Conservation (phyloP, 2,113 vertebrate species). For the Megaleporinus macrocephalus region DNA sequence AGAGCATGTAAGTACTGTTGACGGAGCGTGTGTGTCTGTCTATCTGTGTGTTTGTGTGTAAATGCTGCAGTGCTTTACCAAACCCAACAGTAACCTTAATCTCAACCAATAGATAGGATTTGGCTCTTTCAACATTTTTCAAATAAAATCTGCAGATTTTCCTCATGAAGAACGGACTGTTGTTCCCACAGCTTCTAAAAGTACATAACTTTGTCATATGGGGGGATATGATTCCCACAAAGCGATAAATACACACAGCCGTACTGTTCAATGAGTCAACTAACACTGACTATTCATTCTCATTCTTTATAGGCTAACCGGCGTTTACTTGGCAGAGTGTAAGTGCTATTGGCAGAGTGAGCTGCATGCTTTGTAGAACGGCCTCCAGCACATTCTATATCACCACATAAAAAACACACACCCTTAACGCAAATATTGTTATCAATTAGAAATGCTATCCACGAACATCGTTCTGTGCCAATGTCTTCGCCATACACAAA, state of each 20-base stretch:
- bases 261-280: constrained; percentile 18
- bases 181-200: no score
- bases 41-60: not conserved
- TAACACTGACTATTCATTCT: not conserved
- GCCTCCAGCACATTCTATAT: constrained; percentile 2
- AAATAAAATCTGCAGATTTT: no score
- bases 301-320: constrained; percentile 11
- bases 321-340: constrained; percentile 3
- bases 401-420: constrained; percentile 3
- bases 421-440: constrained; percentile 6
- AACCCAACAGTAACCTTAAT: no score
- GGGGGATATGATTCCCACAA: not conserved
- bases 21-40: not conserved
- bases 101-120: no score
- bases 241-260: not conserved
- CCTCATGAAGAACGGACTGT: no score
- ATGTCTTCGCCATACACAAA: not conserved
- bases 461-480: not conserved
- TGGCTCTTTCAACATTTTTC: no score
- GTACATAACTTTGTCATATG: no score
- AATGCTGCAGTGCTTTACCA: not conserved
- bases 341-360: constrained; percentile 18
- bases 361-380: not conserved
- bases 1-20: not conserved
- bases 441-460: constrained; percentile 1